phyloP scores from a whole-genome alignment of 2,888 invertebrate species.

The Heliconius cydno region DNA sequence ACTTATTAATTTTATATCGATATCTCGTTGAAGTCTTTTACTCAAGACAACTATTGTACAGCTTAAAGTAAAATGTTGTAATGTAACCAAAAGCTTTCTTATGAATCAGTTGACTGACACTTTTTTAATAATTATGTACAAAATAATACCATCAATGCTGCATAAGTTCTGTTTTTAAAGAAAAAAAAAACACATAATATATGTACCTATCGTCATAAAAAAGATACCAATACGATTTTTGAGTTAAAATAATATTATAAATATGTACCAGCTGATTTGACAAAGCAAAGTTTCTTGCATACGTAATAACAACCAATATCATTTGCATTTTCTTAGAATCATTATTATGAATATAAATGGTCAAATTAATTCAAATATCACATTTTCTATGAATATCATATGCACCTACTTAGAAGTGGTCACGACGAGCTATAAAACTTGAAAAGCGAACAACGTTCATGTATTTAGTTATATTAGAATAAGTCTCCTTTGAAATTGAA shows the following conservation, averaged over 20 bases:
- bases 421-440: conserved; percentile 22
- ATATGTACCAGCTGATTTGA: conserved; percentile 19
- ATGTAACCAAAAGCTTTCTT: neutral
- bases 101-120: neutral
- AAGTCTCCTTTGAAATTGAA: neutral
- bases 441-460: conserved; percentile 20
- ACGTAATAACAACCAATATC: conserved; percentile 33
- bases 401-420: conserved; percentile 25
- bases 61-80: neutral
- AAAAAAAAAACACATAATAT: neutral
- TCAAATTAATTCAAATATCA: conserved; percentile 47
- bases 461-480: conserved; percentile 6
- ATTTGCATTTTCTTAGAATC: conserved; percentile 45
- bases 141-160: neutral
- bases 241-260: neutral
- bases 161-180: neutral
- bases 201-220: neutral
- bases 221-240: neutral
- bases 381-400: conserved; percentile 39
- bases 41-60: conserved; percentile 73
- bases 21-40: conserved; percentile 80
- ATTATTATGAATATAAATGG: conserved; percentile 48
- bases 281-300: conserved; percentile 31
- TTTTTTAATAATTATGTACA: neutral
- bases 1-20: conserved; percentile 3